Base-by-base conservation (phyloP, 2,888 invertebrate genomes). In the Anaspis maculata region DNA sequence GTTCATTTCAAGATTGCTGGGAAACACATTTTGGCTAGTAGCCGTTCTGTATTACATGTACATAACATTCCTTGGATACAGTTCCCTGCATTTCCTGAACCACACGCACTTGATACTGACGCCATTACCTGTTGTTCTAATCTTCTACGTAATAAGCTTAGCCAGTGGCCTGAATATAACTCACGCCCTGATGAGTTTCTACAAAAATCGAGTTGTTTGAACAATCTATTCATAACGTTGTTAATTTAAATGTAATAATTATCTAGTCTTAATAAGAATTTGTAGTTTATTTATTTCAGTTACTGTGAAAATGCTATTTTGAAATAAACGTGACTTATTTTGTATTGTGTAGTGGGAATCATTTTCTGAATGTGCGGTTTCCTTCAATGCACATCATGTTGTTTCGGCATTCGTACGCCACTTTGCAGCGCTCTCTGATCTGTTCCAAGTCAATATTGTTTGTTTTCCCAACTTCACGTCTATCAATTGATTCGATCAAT, bases 41-140 rank as follows among this genome's bases (percentile, higher is more conserved):
- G 90, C 92, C 3, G 70, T 87, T 40, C 72, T 83, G 37, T 97
- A 97, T 68, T 97, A 97, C 61, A 72, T 94, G 42, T 97, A 97
- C 64, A 95, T 97, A 54, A 94, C 96, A 19, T 97, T 97, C 67
- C 72, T 97, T 37, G 97, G 97, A 47, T 97, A 96, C 59, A 92
- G 87, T 65, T 87, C 89, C 63, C 72, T 96, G 41, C 85, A 90
- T 22, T 85, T 87, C 62, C 69, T 96, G 29, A 83, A 84, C 48
- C 86, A 83, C 57, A 89, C 91, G 1, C 76, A 92, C 45, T 68
- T 83, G 32, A 80, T 96, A 57, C 72, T 96, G 32, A 79, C 87
- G 45, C 87, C 92, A 2, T 67, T 96, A 41, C 86, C 92, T 1
- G 66, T 83, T 25, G 69, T 90, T 32, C 68, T 85, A 45, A 55